Base-by-base conservation (phyloP, 2,113 vertebrate species). In the Siniperca chuatsi region DNA sequence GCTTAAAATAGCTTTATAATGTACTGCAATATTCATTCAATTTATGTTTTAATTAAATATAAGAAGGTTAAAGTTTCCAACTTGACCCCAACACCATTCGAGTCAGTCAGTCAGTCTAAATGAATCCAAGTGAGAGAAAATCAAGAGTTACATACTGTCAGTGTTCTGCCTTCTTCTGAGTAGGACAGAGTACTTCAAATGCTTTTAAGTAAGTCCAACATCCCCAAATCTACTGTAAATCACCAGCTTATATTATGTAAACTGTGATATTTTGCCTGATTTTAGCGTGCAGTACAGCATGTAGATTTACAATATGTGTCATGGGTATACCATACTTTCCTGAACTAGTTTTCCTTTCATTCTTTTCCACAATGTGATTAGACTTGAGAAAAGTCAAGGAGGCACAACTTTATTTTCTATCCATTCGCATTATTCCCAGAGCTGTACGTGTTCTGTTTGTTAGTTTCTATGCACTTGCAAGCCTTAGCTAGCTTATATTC, bases 141-240 rank as follows among this genome's bases (percentile, higher is more conserved):
- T 57, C 57, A 29, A 58, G n/a, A 58, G 6, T 29, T 25, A 16
- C 3, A 20, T 25, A 8, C 12, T 29, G 12, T 48, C n/a, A 48
- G 42, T 25, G 21, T 25, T 25, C 65, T 25, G 40, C 23, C 13
- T 46, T n/a, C 0, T 18, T 48, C 13, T 48, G 23, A 46, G 12
- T 8, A 15, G 6, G 13, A 35, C 13, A 35, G 29, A 60, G n/a
- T 29, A 69, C 67, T 69, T 33, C 13, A 57, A 10, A 23, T 58
- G 29, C 16, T 57, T 55, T 72, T 20, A 25, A 73, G 33, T 20
- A 25, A 73, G 33, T 40, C 9, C 11, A 18, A 18, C 33, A 66
- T 54, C 75, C 29, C 16, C 20, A 66, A 23, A 42, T 54, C 46
- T 65, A 52, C 35, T 54, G 12, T 55, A 78, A 76, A 52, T 65